These are phyloP conservation scores for Oscheius sp. DNA, from an alignment of 2,888 invertebrate genomes.

Conservation along the genomic window DNA sequence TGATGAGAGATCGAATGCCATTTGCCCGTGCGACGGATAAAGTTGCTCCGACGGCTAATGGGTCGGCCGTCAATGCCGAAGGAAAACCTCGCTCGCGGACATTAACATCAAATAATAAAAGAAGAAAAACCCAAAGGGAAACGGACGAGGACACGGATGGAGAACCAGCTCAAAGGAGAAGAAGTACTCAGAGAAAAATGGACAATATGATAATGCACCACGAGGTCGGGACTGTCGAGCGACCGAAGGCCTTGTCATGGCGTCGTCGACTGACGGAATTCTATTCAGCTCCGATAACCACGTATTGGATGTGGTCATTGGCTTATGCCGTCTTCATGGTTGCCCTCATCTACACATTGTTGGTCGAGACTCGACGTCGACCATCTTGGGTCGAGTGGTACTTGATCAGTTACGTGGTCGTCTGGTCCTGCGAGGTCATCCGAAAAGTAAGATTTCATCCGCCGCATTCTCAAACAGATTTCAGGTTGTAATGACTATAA, in stretches of 20 bases:
- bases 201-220: not conserved
- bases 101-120: slow-evolving; percentile 9
- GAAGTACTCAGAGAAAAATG: slow-evolving; percentile 6
- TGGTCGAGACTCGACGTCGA: slow-evolving; percentile 57
- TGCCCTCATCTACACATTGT: slow-evolving; percentile 65
- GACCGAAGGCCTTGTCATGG: slow-evolving; percentile 60
- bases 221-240: not conserved
- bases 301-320: slow-evolving; percentile 94
- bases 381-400: slow-evolving; percentile 65
- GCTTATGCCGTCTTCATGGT: slow-evolving; percentile 67
- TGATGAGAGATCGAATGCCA: slow-evolving; percentile 29
- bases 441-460: slow-evolving; percentile 58
- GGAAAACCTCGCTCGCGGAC: slow-evolving; percentile 16
- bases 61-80: slow-evolving; percentile 3
- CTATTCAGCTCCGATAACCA: slow-evolving; percentile 97
- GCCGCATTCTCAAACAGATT: not conserved
- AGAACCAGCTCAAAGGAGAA: slow-evolving; percentile 15
- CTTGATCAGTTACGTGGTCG: slow-evolving; percentile 67
- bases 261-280: slow-evolving; percentile 85
- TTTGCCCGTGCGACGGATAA: slow-evolving; percentile 14
- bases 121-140: slow-evolving; percentile 4
- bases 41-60: slow-evolving; percentile 9
- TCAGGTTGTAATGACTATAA: slow-evolving; percentile 45
- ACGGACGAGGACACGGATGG: slow-evolving; percentile 8
- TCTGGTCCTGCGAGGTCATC: slow-evolving; percentile 65